A percentile compares a stretch with the other conserved stretches of the same genome.
These are phyloP conservation scores for Drosophila paranaensis DNA, from an alignment of 2,888 invertebrate genomes.

Conservation along the genomic window DNA sequence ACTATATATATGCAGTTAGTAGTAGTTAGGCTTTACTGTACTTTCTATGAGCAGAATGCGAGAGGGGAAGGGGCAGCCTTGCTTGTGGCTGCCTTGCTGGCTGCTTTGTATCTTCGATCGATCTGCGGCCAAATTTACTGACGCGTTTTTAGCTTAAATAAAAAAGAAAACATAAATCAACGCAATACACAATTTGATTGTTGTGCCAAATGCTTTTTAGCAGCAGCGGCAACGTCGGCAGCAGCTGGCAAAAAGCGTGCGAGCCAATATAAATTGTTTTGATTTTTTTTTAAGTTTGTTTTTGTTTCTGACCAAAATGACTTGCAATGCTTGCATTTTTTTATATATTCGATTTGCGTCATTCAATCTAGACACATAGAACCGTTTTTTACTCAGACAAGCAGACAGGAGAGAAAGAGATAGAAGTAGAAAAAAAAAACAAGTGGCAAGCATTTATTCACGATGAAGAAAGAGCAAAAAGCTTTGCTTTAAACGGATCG, in stretches of 20 bases:
- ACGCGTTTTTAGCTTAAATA: constrained; percentile 55
- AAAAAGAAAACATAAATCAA: constrained; percentile 54
- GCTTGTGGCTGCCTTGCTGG: constrained; percentile 41
- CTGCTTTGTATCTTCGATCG: constrained; percentile 48
- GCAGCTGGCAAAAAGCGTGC: constrained; percentile 48
- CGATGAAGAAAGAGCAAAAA: constrained; percentile 11
- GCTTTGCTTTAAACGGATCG: constrained; percentile 23
- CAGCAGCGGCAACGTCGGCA: constrained; percentile 27
- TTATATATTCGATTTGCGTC: constrained; percentile 63
- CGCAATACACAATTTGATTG: constrained; percentile 61
- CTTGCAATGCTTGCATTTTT: constrained; percentile 55
- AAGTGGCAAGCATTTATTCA: constrained; percentile 19
- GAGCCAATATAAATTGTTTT: constrained; percentile 37
- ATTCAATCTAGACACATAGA: constrained; percentile 41
- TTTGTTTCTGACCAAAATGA: constrained; percentile 38
- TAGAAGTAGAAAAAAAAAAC: constrained; percentile 8
- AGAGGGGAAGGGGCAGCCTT: constrained; percentile 9
- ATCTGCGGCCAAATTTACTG: constrained; percentile 57
- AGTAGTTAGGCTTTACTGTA: neutral
- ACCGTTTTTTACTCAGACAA: constrained; percentile 1
- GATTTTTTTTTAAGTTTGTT: constrained; percentile 6
- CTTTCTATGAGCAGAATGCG: too few relatives aligned
- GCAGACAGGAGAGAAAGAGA: neutral
- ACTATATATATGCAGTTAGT: neutral
- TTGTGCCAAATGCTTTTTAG: constrained; percentile 65